Base-by-base conservation (phyloP, 1,140 invertebrate genomes). In the Fragariocoptes setiger region DNA sequence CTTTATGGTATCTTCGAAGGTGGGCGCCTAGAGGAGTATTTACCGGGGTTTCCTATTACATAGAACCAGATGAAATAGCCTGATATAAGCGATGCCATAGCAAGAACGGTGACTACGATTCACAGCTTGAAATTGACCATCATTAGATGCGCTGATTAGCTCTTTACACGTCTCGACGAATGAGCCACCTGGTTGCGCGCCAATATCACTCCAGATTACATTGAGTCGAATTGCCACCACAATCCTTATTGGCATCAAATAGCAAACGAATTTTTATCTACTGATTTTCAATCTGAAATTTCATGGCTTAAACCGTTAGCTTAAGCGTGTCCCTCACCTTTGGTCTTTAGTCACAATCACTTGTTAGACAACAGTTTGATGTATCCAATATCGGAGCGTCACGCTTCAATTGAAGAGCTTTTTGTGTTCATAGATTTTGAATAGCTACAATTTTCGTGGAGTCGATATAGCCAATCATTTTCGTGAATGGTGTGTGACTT, bases 391-490 rank as follows among this genome's bases (percentile, higher is more conserved):
- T 48, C 14, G 15, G n/a, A 31, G 19, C 14, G 38, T 42, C 35
- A 20, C 20, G 19, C 3, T 31, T 31, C 25, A 8, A 31, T 8
- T n/a, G 21, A 38, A 14, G 14, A 46, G 18, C 49, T 49, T 42
- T 70, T 94, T 3, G 71, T 70, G 17, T 95, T 97, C 55, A 97
- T 97, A 51, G 90, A 97, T 60, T 95, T 80, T 59, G 90, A 97
- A 58, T 97, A 73, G 67, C 44, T 72, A 72, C 50, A 97, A 95
- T 61, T 88, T 79, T 61, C 78, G 86, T 58, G 74, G 80, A 1
- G 94, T 69, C 59, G 90, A 97, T 60, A 86, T 97, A 56, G 88
- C 73, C 14, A 92, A 95, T 65, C 86, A 97, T 64, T 95, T 95
- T 64, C 72, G 74, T 51, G 88, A 97, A 67, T 94, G 82, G 67